Percentiles rank a stretch among this genome's conserved stretches.
Evolutionary conservation across 2,113 vertebrate species (phyloP).

Genomic region (Pteruthius melanotis): DNA sequence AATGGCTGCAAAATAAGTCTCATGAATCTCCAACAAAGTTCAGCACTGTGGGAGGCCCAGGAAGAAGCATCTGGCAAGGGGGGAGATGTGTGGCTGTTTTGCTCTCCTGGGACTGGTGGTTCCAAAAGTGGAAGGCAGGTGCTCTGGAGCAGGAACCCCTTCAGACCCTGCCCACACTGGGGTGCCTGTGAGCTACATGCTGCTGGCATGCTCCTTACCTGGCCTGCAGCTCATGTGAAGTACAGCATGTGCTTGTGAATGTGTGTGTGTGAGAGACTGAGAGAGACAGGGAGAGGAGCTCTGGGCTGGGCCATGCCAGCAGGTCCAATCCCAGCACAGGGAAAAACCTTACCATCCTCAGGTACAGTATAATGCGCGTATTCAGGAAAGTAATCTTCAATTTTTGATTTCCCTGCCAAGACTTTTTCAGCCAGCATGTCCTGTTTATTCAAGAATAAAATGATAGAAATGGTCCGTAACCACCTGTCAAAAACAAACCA

Average conservation of each 20-base stretch:
- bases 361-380: constrained; percentile 95
- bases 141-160: not conserved
- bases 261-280: not conserved
- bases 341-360: constrained; percentile 87
- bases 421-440: constrained; percentile 99
- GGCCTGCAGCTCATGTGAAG: not conserved
- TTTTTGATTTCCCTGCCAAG: constrained; percentile 98
- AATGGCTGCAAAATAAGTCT: not conserved
- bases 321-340: not conserved
- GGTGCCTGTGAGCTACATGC: not conserved
- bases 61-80: not conserved
- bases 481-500: constrained; percentile 78
- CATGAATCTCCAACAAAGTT: not conserved
- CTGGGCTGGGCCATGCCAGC: not conserved
- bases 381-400: constrained; percentile 99
- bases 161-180: not conserved
- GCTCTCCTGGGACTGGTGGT: not conserved
- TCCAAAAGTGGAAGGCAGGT: not conserved
- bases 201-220: not conserved
- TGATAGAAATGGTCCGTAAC: constrained; percentile 98
- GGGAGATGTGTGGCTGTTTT: not conserved
- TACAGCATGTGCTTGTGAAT: not conserved
- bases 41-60: not conserved
- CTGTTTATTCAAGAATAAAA: constrained; percentile 98
- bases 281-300: not conserved